Base-by-base conservation (phyloP, 2,888 invertebrate species). In the Margaritifera margaritifera region DNA sequence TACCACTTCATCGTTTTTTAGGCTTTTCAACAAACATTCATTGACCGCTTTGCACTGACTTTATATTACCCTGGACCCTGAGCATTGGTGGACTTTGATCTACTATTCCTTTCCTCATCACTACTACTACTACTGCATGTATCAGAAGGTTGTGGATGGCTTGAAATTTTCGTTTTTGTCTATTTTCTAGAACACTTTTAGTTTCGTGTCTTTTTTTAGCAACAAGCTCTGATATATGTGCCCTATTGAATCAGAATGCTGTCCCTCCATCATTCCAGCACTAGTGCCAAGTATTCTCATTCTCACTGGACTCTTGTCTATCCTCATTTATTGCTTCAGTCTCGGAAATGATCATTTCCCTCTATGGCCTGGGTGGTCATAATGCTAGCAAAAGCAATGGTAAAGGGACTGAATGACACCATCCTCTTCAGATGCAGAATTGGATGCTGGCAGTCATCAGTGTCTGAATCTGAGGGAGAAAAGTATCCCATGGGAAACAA, bases 381-480 rank as follows among this genome's bases (percentile, higher is more conserved):
- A 11, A 81, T 80, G 75, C 82, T 84, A 8, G 84, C 85, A 74
- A 84, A 83, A 11, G 84, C 84, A 57, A 83, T 73, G 6, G 83
- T 81, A 63, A 84, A 83, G n/a, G 83, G 82, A 71, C 81, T 82
- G 59, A 79, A 78, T 19, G 67, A 67, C n/a, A 2, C 75, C 67
- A 58, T 77, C 76, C 52, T 70, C 72, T 50, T 72, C 72, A 51
- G 66, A 58, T 18, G 54, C 50, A 22, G 62, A 56, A 27, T 64
- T 68, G n/a, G 18, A 64, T 69, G 19, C 69, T 62, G 18, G 66
- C 60, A 52, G n/a, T 70, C 70, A 57, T 69, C 70, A 27, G 68
- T 69, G 51, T 74, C 72, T 22, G 72, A 70, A 65, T 79, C 81
- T 5, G 81, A 79, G 52, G 74, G 72, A 6, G 82, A 80, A 24